Percentiles rank a stretch among this genome's conserved stretches.
phyloP scores from a whole-genome alignment of 2,888 invertebrate species.

The Lycaena phlaeas region DNA sequence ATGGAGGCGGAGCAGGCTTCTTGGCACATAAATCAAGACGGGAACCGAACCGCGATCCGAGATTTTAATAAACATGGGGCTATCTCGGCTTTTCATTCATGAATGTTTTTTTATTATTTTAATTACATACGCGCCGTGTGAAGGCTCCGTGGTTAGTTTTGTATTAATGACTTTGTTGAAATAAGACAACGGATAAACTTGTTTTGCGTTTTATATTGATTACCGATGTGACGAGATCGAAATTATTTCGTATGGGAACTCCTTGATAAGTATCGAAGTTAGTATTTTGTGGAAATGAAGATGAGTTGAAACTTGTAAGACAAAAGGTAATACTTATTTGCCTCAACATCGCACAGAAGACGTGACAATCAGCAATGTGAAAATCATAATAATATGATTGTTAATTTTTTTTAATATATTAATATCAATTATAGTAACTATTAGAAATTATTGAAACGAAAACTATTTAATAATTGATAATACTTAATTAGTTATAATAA shows the following conservation, averaged over 20 bases:
- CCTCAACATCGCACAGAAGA: too few relatives aligned
- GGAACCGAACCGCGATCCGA: constrained; percentile 48
- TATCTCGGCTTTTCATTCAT: constrained; percentile 56
- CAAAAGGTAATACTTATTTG: too few relatives aligned
- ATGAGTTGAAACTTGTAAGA: too few relatives aligned
- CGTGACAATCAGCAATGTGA: too few relatives aligned
- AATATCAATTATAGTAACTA: too few relatives aligned
- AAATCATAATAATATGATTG: too few relatives aligned
- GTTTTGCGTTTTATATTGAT: constrained; percentile 1
- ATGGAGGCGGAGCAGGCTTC: constrained; percentile 55
- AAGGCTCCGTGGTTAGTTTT: constrained; percentile 30
- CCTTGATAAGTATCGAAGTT: too few relatives aligned
- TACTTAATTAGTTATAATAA: too few relatives aligned
- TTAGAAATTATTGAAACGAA: too few relatives aligned
- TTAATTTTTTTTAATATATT: too few relatives aligned
- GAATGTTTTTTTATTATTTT: constrained; percentile 53
- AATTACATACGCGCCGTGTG: constrained; percentile 59
- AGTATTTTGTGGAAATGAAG: too few relatives aligned
- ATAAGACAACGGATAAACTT: constrained; percentile 8
- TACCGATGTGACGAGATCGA: neutral
- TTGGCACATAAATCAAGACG: constrained; percentile 58
- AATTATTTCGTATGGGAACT: neutral
- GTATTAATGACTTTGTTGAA: constrained; percentile 13
- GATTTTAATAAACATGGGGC: constrained; percentile 69
- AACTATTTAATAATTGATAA: too few relatives aligned